These are phyloP conservation scores for Tryphoninae sp. DNA, from an alignment of 2,888 invertebrate species.

Conservation along the genomic window DNA sequence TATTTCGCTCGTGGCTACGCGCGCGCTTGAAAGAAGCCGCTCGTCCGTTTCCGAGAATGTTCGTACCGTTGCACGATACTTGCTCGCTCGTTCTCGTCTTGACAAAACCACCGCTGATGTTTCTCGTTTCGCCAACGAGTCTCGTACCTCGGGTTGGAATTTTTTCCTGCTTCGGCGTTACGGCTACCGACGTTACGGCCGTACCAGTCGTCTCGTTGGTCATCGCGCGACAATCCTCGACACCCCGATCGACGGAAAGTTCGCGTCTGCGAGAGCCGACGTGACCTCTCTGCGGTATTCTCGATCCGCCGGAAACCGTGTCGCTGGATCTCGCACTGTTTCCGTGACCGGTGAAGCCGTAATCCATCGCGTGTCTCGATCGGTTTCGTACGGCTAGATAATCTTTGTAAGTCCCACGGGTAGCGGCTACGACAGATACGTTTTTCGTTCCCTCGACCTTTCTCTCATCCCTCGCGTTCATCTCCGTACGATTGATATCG, in stretches of 20 bases:
- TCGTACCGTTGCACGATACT: constrained; percentile 57
- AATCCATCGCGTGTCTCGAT: constrained; percentile 68
- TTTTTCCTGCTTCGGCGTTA: constrained; percentile 46
- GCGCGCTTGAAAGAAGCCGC: constrained; percentile 72
- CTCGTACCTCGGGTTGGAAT: constrained; percentile 31
- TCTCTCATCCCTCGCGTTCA: constrained; percentile 62
- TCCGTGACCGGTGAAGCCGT: constrained; percentile 67
- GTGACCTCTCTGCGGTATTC: constrained; percentile 71
- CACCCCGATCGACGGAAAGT: constrained; percentile 30
- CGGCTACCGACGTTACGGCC: background rate
- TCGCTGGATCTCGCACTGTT: constrained; percentile 63
- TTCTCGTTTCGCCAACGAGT: constrained; percentile 41
- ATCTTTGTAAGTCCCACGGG: constrained; percentile 71
- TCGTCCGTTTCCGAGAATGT: constrained; percentile 66
- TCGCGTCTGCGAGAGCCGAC: constrained; percentile 33
- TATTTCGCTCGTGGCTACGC: constrained; percentile 67
- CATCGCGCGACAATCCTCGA: constrained; percentile 17
- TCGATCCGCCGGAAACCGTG: constrained; percentile 66
- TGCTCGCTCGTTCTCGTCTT: constrained; percentile 63
- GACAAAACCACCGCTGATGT: constrained; percentile 52
- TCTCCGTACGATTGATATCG: constrained; percentile 71
- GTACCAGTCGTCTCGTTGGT: constrained; percentile 1
- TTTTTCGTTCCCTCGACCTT: constrained; percentile 68
- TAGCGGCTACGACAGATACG: constrained; percentile 67
- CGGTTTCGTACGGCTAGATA: constrained; percentile 57